Base-by-base conservation (phyloP, 2,888 invertebrate species). In the Spisula solida region DNA sequence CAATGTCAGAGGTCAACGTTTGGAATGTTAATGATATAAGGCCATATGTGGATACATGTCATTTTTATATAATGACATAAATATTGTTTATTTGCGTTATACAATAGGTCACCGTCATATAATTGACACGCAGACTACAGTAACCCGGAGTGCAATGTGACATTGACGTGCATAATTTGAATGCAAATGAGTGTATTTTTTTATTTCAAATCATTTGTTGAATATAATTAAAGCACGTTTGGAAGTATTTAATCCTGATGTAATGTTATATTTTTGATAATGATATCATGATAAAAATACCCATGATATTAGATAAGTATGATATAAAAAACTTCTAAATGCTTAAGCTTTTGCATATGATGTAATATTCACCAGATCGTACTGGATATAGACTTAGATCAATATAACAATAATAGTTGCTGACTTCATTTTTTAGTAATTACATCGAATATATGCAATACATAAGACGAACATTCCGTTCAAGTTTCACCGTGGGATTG, bases 21-120 rank as follows among this genome's bases (percentile, higher is more conserved):
- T 18, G 75, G 75, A 75, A 75, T 75, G 75, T 75, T 75, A 75
- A 75, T 75, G 75, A 75, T 34, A 75, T 75, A 31, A 12, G n/a
- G 31, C 34, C 20, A 16, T 75, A n/a, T 25, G n/a, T 60, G 20
- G 10, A 60, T 60, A 25, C 60, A 31, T 75, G 75, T 75, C 75
- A 75, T 75, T 14, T 75, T 75, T 31, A 75, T 34, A 75, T 31
- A 75, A 75, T 31, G 75, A 75, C 12, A 34, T 75, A 14, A 34
- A 25, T 31, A 34, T 31, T 31, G 34, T 4, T 31, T 12, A 14
- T 25, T 31, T 10, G 34, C 34, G 31, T 75, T 31, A 75, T 75
- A 34, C 34, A 29, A 31, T 31, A 31, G 1, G 2, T 34, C 14
- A 75, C 16, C 12, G 2, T 34, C 14, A 75, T 34, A 75, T 75